Conservation (phyloP, 2,797 vertebrate species). For the Tinamus major region DNA sequence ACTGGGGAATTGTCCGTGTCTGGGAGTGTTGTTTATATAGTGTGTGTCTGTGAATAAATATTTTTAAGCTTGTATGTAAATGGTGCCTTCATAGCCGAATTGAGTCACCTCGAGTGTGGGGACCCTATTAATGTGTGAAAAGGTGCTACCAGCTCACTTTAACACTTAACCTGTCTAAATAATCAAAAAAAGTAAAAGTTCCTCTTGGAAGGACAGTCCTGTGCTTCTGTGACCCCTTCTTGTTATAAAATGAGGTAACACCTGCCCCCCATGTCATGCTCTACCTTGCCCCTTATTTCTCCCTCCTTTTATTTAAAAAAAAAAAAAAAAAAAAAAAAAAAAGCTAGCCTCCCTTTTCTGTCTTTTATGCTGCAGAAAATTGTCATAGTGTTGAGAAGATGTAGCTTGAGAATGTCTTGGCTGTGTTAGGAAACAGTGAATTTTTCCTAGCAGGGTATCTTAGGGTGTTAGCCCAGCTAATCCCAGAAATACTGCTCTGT, state of each 20-base stretch:
- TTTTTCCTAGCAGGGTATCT: slow-evolving; percentile 26
- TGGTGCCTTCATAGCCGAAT: slow-evolving; percentile 1
- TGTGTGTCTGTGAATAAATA: slow-evolving; percentile 46
- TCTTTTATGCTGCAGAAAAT: not conserved
- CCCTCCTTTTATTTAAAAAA: too few relatives aligned
- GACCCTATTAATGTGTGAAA: not conserved
- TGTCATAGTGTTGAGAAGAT: not conserved
- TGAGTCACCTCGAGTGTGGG: not conserved
- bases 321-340: too few relatives aligned
- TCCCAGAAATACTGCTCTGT: slow-evolving; percentile 30
- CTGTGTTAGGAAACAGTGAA: not conserved
- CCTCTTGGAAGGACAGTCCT: not conserved
- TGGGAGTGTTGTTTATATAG: not conserved
- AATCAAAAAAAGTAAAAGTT: not conserved
- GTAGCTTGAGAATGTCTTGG: not conserved
- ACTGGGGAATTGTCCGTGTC: slow-evolving; percentile 26
- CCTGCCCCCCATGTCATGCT: fast-evolving
- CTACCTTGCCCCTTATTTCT: not conserved
- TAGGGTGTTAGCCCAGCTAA: slow-evolving; percentile 21
- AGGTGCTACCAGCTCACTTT: not conserved
- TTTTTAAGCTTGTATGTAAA: not conserved
- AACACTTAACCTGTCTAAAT: not conserved
- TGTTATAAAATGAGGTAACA: not conserved
- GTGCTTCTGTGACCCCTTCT: not conserved
- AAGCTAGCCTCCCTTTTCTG: not conserved